Base-by-base conservation (phyloP, 2,113 vertebrate genomes). In the Sporophila hypoxantha region DNA sequence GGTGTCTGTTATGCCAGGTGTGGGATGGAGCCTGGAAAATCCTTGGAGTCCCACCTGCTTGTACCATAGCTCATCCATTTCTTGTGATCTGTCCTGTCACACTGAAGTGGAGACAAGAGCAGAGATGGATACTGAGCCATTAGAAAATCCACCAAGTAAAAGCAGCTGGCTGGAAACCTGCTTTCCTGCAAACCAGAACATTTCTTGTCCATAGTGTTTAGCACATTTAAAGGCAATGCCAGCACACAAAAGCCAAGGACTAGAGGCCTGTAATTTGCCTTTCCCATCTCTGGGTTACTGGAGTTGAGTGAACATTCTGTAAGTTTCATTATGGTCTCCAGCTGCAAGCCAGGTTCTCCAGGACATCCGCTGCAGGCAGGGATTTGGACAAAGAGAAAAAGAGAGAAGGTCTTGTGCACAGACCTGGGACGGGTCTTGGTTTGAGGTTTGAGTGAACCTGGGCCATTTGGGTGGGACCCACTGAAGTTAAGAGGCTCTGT, bases 401-500 rank as follows among this genome's bases (percentile, higher is more conserved):
- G 66, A 88, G 64, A 82, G 47, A 47, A 44, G 46, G 11, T 82
- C 73, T 75, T 89, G 49, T 88, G 85, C 71, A 50, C 47, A 73
- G 80, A 76, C 85, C 39, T 86, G 82, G 55, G 76, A 27, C 0
- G 3, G 77, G 74, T 83, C 66, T 88, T 5, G 4, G 42, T 68
- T 65, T 93, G 62, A 89, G 89, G 46, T 84, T 64, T 73, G 66
- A 86, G 67, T 78, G 87, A 95, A 81, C 62, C 70, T 87, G 76
- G 80, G 82, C 89, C 92, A 56, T 94, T 83, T 95, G 92, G 88
- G 89, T 92, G 89, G 87, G 77, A 89, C 74, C 12, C 47, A 20
- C 50, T 55, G 80, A 73, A 81, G 52, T 62, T 66, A 59, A 68
- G 36, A 55, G 56, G 23, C 75, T 76, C n/a, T 79, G 55, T 89